A percentile compares a stretch with the other conserved stretches of the same genome.
These are phyloP conservation scores for Bombycilla garrulus DNA, from an alignment of 2,113 vertebrate genomes.

Conservation along the genomic window DNA sequence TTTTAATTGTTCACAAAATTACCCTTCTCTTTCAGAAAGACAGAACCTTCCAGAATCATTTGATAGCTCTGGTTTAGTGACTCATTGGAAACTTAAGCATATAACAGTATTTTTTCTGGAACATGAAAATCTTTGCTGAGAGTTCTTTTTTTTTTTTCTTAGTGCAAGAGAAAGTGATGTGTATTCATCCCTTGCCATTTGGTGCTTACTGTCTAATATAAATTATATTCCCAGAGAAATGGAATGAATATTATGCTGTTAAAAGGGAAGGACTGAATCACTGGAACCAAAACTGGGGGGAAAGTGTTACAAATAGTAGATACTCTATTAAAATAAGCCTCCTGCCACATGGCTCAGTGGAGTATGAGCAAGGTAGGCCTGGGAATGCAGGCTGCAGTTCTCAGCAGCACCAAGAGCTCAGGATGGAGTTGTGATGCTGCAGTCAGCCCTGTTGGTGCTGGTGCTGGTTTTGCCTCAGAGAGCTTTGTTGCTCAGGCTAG, in stretches of 20 bases:
- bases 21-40: background rate
- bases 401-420: background rate
- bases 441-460: background rate
- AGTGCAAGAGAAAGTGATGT: background rate
- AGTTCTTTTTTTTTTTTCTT: background rate
- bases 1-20: background rate
- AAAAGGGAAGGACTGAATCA: background rate
- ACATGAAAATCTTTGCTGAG: background rate
- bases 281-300: background rate
- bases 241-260: background rate
- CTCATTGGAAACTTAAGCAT: background rate
- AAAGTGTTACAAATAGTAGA: background rate
- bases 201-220: background rate
- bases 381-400: background rate
- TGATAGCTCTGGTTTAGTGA: background rate
- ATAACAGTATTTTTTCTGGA: background rate
- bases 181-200: conserved; percentile 1
- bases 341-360: background rate
- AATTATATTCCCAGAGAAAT: background rate
- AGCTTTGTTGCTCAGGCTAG: background rate
- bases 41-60: background rate
- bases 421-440: background rate
- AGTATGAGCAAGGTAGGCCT: background rate
- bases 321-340: background rate
- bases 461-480: background rate